Evolutionary conservation across 2,113 vertebrate species (phyloP), one percentile per base, ranked within the genome.

Genomic region (Paralichthys olivaceus): DNA sequence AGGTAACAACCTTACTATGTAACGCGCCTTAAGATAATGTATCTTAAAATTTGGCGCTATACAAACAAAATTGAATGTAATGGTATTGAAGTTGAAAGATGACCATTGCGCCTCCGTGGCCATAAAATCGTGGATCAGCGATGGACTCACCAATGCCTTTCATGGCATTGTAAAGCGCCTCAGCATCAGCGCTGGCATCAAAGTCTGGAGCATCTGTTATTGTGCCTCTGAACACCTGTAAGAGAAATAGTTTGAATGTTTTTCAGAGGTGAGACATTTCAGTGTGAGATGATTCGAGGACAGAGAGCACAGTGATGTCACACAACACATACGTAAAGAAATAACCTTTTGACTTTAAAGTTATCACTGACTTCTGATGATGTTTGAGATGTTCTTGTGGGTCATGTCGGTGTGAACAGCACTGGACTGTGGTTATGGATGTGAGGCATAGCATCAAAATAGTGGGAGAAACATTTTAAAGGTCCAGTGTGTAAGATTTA

Each of bases 111-210:
- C 26, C 37, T 23, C 54, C 2, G 0, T n/a, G 28, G 19, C n/a
- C 9, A 72, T n/a, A 55, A 60, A 64, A 59, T 67, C 34, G 19
- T 7, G 3, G 26, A 65, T 64, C 19, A 26, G 37, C 1, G 43
- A 55, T 1, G 51, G 12, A 93, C 96, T 45, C 91, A 98, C 98
- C 98, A 0, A 99, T 92, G 83, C 98, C 98, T 89, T 99, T 99
- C 98, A 99, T 99, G 49, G 97, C 96, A 26, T 93, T 96, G 89
- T 97, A 98, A 74, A 99, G 95, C 0, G 90, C 63, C 85, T 99
- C 97, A 0, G 97, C 97, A 60, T 99, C 98, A 75, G 94, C 90
- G 61, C 54, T 92, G 54, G 96, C 90, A 1, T 97, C 93, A 40
- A 98, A 99, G 87, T 94, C 85, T 0, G 94, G 89, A 84, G 93